Evolutionary conservation across 2,888 invertebrate genomes (phyloP), one percentile per base, ranked within the genome.

Genomic region (Thera obeliscata): DNA sequence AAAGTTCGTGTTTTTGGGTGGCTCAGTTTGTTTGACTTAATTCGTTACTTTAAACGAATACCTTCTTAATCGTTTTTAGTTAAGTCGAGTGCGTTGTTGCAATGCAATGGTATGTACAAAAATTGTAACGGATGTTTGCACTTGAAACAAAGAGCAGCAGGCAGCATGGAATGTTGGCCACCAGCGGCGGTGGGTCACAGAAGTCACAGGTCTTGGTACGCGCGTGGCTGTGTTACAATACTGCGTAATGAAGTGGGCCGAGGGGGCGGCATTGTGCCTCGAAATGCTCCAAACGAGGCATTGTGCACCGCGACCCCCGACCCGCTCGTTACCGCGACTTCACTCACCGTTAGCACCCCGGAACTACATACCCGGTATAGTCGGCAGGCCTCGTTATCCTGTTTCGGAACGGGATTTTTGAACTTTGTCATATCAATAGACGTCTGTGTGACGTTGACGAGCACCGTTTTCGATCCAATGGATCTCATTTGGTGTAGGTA

Each of bases 201-300:
- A 73, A 87, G 86, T 84, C 85, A 81, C 74, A 80, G 80, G 73
- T 73, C 77, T 77, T 76, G 79, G 79, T 77, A 69, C 77, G 83
- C 85, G 83, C 81, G 82, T 82, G 81, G 78, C 81, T 74, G 78
- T 78, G 79, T 77, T 80, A 94, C 93, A 94, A 94, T 93, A 89
- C 85, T 79, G 93, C 93, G 93, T 93, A 94, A 94, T 94, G 93
- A 94, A 93, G 93, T 93, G 90, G 88, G 88, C 88, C 82, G 88
- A 88, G 90, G 90, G 88, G 91, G 91, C 90, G 90, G 89, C 85
- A 87, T 92, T 92, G 90, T 92, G 83, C 76, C 72, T 78, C 85
- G 66, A 67, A 66, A 70, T 68, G 56, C 70, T 70, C 71, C 87
- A 90, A 91, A 92, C 90, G 91, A 92, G 87, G 81, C 87, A 93